phyloP scores from a whole-genome alignment of 35 echinoderm and acorn worm genomes.

The Apostichopus parvimensis region DNA sequence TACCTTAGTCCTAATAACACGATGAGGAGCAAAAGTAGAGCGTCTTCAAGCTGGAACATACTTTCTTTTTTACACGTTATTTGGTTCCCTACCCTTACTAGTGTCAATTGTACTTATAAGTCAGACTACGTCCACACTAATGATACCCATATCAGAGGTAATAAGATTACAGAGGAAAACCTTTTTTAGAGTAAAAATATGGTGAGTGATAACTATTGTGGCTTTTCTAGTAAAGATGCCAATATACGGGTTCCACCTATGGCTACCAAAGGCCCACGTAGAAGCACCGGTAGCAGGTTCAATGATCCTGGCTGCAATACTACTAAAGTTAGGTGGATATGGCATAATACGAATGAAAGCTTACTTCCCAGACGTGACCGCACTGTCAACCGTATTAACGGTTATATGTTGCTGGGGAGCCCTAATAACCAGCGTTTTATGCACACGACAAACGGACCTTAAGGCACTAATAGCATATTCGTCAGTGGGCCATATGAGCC shows the following conservation, averaged over 20 bases:
- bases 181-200: background rate
- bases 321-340: slow-evolving; percentile 9
- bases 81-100: slow-evolving; percentile 60
- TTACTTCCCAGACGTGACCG: slow-evolving; percentile 5
- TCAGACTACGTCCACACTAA: background rate
- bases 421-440: slow-evolving; percentile 61
- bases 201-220: slow-evolving; percentile 53
- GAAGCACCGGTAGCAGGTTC: slow-evolving; percentile 7
- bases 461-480: slow-evolving; percentile 79
- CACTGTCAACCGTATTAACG: background rate
- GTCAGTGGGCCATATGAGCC: slow-evolving; percentile 73
- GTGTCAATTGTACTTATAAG: slow-evolving; percentile 46
- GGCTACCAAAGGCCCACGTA: slow-evolving; percentile 7
- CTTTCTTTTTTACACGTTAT: slow-evolving; percentile 73
- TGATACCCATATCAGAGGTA: background rate
- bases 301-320: background rate
- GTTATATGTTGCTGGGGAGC: slow-evolving; percentile 62
- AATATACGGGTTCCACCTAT: background rate
- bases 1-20: slow-evolving; percentile 66
- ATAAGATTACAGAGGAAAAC: background rate
- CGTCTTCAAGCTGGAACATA: slow-evolving; percentile 65
- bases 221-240: background rate
- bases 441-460: slow-evolving; percentile 65
- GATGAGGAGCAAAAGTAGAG: slow-evolving; percentile 66
- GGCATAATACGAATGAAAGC: background rate